Conservation (phyloP, 2,113 vertebrate genomes). For the Gila orcuttii region DNA sequence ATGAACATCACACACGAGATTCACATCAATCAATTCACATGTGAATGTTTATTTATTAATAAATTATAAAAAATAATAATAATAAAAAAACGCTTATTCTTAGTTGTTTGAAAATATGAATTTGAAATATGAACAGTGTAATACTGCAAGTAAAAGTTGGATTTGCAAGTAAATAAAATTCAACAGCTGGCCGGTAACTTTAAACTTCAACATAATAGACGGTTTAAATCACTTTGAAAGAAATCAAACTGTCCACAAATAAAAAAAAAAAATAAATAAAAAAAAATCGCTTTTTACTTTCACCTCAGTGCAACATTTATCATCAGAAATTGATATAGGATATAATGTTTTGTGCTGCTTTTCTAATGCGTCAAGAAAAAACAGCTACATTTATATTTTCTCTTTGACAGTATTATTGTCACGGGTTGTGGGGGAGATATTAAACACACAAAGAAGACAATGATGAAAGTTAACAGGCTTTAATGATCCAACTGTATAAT, state of each 20-base stretch:
- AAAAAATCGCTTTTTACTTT: background rate
- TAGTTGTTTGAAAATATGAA: background rate
- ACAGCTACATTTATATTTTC: background rate
- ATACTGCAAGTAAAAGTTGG: background rate
- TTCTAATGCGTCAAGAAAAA: background rate
- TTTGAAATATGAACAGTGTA: background rate
- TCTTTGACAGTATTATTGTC: background rate
- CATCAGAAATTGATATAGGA: background rate
- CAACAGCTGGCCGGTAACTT: background rate
- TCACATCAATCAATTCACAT: background rate
- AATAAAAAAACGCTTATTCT: background rate
- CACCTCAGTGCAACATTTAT: background rate
- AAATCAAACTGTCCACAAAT: background rate
- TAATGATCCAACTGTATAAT: too few species aligned
- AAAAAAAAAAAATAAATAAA: too few species aligned
- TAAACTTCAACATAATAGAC: background rate
- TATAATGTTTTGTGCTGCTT: background rate
- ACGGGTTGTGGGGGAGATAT: too few species aligned
- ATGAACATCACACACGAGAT: slow-evolving; percentile 39
- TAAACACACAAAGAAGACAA: too few species aligned
- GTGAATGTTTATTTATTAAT: background rate
- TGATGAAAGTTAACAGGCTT: too few species aligned
- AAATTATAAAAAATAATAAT: too few species aligned
- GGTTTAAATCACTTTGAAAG: background rate
- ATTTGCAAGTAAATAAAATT: background rate